Conservation (phyloP, 2,888 invertebrate species). For the Xanthia icteritia region DNA sequence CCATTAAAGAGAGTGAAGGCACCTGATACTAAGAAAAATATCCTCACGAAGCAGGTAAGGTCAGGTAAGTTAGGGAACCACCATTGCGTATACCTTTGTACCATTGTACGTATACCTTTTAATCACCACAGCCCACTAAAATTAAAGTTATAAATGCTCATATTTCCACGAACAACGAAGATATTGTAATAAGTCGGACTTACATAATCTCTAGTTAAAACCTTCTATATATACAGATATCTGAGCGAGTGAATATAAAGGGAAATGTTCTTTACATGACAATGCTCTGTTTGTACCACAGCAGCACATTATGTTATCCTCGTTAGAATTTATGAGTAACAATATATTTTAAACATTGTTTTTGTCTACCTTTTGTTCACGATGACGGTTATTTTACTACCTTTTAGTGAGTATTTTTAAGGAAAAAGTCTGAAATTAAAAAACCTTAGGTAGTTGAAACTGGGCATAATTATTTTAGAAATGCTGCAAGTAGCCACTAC, state of each 20-base stretch:
- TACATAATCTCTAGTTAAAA: background rate
- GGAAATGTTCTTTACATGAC: conserved; percentile 21
- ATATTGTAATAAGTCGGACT: background rate
- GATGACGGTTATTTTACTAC: background rate
- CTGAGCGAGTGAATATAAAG: conserved; percentile 11
- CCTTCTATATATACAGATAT: background rate
- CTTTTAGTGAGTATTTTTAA: conserved; percentile 5
- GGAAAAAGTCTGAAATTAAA: background rate
- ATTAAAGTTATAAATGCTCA: background rate
- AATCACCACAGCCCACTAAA: background rate
- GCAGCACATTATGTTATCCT: conserved; percentile 10
- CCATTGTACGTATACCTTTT: background rate
- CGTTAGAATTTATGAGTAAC: background rate
- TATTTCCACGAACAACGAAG: background rate
- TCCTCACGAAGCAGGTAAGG: too few species aligned
- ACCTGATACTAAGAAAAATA: too few species aligned
- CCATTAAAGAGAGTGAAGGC: background rate
- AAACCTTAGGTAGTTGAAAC: too few species aligned
- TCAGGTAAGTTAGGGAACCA: too few species aligned
- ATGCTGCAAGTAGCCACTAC: background rate
- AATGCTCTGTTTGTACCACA: conserved; percentile 7
- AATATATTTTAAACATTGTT: conserved; percentile 23
- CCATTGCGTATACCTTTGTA: too few species aligned
- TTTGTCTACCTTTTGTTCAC: conserved; percentile 3
- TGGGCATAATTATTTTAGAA: background rate